Evolutionary conservation across 2,113 vertebrate species (phyloP).

Genomic region (Corvus cornix): DNA sequence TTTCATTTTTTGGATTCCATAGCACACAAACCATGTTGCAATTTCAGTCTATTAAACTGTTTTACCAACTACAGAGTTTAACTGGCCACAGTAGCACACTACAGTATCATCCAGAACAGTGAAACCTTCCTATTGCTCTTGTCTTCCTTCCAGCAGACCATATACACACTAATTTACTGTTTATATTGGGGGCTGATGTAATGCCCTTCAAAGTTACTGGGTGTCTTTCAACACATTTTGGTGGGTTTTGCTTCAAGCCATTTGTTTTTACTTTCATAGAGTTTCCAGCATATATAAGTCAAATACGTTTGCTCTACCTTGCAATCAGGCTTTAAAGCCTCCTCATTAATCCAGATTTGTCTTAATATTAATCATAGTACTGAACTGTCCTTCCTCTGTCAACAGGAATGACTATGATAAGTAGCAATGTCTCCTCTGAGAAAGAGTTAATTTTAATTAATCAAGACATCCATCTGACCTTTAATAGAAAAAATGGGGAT

Average conservation of each 20-base stretch:
- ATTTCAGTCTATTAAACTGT: neutral
- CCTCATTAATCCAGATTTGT: neutral
- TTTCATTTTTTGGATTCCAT: neutral
- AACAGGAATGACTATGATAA: slow-evolving; percentile 1
- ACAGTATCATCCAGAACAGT: neutral
- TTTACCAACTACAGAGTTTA: neutral
- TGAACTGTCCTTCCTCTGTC: neutral
- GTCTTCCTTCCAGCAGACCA: neutral
- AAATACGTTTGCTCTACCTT: neutral
- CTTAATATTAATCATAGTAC: neutral
- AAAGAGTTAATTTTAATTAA: slow-evolving; percentile 53
- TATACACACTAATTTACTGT: neutral
- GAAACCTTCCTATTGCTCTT: neutral
- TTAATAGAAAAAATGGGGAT: neutral
- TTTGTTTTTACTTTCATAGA: neutral
- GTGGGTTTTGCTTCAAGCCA: neutral
- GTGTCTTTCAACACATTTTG: neutral
- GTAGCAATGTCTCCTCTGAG: neutral
- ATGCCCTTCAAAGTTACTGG: neutral
- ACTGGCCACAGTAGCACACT: neutral
- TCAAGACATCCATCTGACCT: neutral
- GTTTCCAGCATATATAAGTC: neutral
- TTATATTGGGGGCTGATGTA: neutral
- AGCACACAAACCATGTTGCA: neutral
- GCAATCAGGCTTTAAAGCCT: neutral